A percentile compares a stretch with the other conserved stretches of the same genome.
Evolutionary conservation across 92 coral and sea anemone genomes (phyloP).

Genomic region (Bergia puertoricense): DNA sequence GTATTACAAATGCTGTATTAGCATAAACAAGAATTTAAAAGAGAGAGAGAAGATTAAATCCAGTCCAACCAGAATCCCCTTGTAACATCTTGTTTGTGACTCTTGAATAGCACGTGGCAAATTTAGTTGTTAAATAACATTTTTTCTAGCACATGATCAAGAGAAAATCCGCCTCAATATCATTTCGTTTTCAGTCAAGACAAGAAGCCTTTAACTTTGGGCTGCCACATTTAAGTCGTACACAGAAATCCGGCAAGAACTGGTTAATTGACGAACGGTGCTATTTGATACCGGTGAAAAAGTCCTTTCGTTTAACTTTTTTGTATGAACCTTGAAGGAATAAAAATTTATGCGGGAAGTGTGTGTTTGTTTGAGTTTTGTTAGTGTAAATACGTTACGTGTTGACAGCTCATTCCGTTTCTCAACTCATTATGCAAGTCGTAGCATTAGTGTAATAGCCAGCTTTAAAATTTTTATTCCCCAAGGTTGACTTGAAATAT

Average conservation of each 20-base stretch:
- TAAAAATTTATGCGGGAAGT: slow-evolving; percentile 11
- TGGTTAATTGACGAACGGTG: background rate
- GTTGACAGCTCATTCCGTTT: slow-evolving; percentile 3
- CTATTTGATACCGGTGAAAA: too few relatives aligned
- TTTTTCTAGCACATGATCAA: background rate
- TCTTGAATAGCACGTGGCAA: slow-evolving; percentile 9
- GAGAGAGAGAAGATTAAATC: slow-evolving; percentile 16
- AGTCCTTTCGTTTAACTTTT: background rate
- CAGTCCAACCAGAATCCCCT: background rate
- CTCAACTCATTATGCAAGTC: slow-evolving; percentile 1
- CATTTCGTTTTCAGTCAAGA: background rate
- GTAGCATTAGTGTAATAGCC: background rate
- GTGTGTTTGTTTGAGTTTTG: slow-evolving; percentile 2
- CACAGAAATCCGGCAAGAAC: background rate
- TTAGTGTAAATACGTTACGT: background rate
- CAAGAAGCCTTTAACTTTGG: background rate
- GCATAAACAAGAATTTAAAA: slow-evolving; percentile 25
- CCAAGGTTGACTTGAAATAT: background rate
- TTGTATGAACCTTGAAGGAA: background rate
- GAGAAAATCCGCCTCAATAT: background rate
- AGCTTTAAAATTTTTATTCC: background rate
- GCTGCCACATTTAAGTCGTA: background rate
- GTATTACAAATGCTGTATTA: slow-evolving; percentile 18
- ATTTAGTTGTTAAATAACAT: background rate
- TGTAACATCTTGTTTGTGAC: slow-evolving; percentile 10